Base-by-base conservation (phyloP, 2,113 vertebrate genomes). In the Cyphomyrus plagiostoma region DNA sequence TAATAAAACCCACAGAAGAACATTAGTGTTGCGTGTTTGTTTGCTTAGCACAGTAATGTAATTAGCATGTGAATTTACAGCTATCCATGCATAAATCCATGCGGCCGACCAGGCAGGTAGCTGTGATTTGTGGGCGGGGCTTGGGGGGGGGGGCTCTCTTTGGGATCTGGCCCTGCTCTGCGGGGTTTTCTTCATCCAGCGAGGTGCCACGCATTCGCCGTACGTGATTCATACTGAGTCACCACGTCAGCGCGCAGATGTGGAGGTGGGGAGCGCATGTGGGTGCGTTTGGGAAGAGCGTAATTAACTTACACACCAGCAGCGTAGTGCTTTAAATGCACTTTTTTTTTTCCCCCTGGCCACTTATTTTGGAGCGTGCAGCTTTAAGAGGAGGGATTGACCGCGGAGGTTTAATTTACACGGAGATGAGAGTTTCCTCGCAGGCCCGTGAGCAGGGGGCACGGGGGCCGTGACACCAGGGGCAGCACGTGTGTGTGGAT, bases 41-140 rank as follows among this genome's bases (percentile, higher is more conserved):
- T 87, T 53, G 85, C 85, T 39, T 52, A 87, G 48, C 85, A 56
- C 45, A 53, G 48, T 77, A 39, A 87, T 19, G 15, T 53, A 87
- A 87, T 53, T 87, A 87, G 85, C 48, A 53, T 53, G 48, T 87
- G 46, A 35, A 35, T 87, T 35, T 87, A 87, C 85, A 35, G 74
- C 84, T 35, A 50, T 15, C 85, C 26, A 19, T 53, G 50, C 15
- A 53, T 53, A 53, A 50, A 52, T 48, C 15, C 30, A 15, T 17
- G 30, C 11, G 21, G 48, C 74, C 17, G 35, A 39, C 3, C 74
- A 77, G 35, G 30, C 35, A 77, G 74, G 74, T 77, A 6, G 74
- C n/a, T 1, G 62, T 70, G 62, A 70, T 70, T 70, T 70, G 62
- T 70, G 62, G 62, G 62, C 10, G 62, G 62, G 62, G 62, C n/a